These are phyloP conservation scores for Cantharis flavilabris DNA, from an alignment of 2,888 invertebrate species.

Conservation along the genomic window DNA sequence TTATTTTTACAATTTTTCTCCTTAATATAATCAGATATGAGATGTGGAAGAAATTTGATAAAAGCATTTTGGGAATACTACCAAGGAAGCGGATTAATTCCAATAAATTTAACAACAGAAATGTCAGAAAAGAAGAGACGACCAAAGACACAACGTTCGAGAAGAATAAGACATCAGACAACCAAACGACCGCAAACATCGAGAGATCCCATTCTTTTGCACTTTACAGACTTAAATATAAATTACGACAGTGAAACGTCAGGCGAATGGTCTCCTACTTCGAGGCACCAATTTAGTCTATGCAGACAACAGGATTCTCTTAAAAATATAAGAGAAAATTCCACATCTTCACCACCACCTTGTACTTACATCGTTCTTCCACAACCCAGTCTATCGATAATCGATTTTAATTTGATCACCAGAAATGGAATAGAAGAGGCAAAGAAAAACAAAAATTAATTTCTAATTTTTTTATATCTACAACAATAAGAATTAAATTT, in stretches of 20 bases:
- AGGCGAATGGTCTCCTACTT: slow-evolving; percentile 46
- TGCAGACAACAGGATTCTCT: slow-evolving; percentile 33
- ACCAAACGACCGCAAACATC: slow-evolving; percentile 57
- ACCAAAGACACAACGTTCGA: slow-evolving; percentile 42
- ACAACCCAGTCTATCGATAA: slow-evolving; percentile 71
- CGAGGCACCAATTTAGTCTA: slow-evolving; percentile 42
- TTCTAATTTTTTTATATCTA: slow-evolving; percentile 1
- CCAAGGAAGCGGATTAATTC: slow-evolving; percentile 71
- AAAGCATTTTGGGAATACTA: slow-evolving; percentile 82
- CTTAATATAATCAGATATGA: slow-evolving; percentile 65
- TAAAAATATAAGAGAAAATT: slow-evolving; percentile 22
- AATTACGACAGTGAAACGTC: slow-evolving; percentile 62
- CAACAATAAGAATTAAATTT: background rate
- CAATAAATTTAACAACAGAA: slow-evolving; percentile 56
- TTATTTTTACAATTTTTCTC: slow-evolving; percentile 4
- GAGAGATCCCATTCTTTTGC: slow-evolving; percentile 58
- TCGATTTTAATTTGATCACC: slow-evolving; percentile 73
- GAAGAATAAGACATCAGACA: slow-evolving; percentile 52
- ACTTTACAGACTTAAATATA: slow-evolving; percentile 61
- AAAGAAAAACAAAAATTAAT: slow-evolving; percentile 30
- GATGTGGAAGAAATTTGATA: slow-evolving; percentile 77
- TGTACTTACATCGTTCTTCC: slow-evolving; percentile 56
- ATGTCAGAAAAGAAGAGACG: slow-evolving; percentile 46
- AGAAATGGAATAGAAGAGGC: slow-evolving; percentile 60
- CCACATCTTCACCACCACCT: slow-evolving; percentile 38